A percentile compares a stretch with the other conserved stretches of the same genome.
phyloP scores from a whole-genome alignment of 2,797 vertebrate genomes.

The Muscicapa striata region DNA sequence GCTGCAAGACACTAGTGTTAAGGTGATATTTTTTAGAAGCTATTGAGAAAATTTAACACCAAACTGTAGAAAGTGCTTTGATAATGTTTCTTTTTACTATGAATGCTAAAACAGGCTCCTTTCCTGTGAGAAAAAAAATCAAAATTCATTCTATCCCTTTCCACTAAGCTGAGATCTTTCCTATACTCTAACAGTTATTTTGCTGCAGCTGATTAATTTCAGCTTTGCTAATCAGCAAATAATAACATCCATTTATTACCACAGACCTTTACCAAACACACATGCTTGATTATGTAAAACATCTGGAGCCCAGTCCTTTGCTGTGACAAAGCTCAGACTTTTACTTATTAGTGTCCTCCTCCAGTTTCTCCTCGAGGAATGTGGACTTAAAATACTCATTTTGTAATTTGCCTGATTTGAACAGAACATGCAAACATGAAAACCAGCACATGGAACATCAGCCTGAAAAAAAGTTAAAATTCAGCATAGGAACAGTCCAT shows the following conservation, averaged over 20 bases:
- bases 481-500: neutral
- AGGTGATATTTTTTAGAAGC: neutral
- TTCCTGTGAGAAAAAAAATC: neutral
- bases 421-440: neutral
- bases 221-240: neutral
- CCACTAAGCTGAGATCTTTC: neutral
- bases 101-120: neutral
- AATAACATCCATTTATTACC: neutral
- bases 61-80: neutral
- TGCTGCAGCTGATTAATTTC: neutral
- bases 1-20: neutral
- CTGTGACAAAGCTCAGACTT: neutral
- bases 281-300: neutral
- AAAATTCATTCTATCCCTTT: neutral
- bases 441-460: neutral
- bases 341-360: neutral
- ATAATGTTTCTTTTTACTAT: neutral
- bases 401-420: neutral
- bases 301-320: neutral
- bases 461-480: neutral
- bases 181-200: neutral
- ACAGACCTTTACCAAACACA: neutral
- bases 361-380: neutral
- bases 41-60: neutral
- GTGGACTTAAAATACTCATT: neutral